Base-by-base conservation (phyloP, 2,797 vertebrate genomes). In the Xiphophorus birchmanni region DNA sequence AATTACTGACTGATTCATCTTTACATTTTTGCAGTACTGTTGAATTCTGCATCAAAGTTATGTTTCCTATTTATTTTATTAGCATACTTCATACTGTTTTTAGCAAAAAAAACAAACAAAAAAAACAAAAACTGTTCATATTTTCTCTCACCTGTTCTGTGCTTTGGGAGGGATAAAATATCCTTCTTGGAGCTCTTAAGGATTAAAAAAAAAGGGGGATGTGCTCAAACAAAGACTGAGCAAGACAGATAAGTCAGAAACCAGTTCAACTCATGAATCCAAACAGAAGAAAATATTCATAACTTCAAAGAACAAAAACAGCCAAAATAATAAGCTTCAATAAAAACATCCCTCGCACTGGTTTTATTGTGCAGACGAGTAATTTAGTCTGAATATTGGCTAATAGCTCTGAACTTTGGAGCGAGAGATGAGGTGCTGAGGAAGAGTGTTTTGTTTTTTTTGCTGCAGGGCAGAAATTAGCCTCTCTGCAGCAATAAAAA, bases 401-500 rank as follows among this genome's bases (percentile, higher is more conserved):
- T 47, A 47, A 73, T 56, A 75, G 80, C 78, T 83, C n/a, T 81
- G 73, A 75, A 56, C 67, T 56, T 44, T 7, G 13, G 42, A 85
- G 73, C 1, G 18, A 75, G 50, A 65, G 48, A 40, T 12, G n/a
- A 63, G 40, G 52, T 32, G 56, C 37, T 67, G 76, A 86, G 80
- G 74, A 76, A 76, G 75, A 80, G 42, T 45, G 10, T 42, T 13
- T 44, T n/a, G 32, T 32, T 44, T 44, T n/a, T 80, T 88, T 78
- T 77, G 79, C 89, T 40, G 63, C 81, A 77, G 77, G 89, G 84
- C 45, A 77, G 79, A 89, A 88, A 89, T 87, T 50, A 88, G 48
- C 79, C 80, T 81, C 72, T 87, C 74, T 67, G 77, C 78, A 74
- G 84, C 82, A 89, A 84, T 91, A 89, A 88, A 90, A 78, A 84